Base-by-base conservation (phyloP, 2,113 vertebrate species). In the Prionailurus bengalensis region DNA sequence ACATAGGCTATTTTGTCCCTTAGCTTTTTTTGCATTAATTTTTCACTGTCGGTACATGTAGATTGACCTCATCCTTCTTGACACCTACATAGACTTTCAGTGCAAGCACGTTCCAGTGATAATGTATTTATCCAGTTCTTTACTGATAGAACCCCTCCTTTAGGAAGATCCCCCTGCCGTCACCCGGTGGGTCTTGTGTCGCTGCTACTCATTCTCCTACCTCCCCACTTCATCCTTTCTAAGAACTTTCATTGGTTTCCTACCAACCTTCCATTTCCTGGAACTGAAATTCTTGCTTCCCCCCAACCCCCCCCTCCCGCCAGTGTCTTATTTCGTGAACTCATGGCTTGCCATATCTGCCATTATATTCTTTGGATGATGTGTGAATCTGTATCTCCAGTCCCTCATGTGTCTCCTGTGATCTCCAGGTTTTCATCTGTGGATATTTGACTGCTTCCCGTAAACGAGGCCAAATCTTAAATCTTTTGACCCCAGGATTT, bases 221-320 rank as follows among this genome's bases (percentile, higher is more conserved):
- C 39, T 51, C 42, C 27, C n/a, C 63, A 78, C 73, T 93, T 95
- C 85, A 36, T 79, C 33, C 27, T 92, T 93, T 78, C 53, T 45
- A 95, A 89, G 82, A 33, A 48, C 29, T 71, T 93, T 95, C 36
- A 83, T 61, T 89, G 27, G 66, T 89, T 96, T 88, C 55, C 65
- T 48, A 29, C 76, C 73, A 93, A 63, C 16, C 8, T 55, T 82
- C 45, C 82, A 51, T 71, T 87, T 96, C 36, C 76, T 90, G 65
- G 31, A 94, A 87, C 36, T 94, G 42, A 94, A 63, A 53, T 95
- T 83, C 58, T 79, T 88, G 31, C n/a, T 31, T 36, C 7, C 12
- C 11, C 9, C 14, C 70, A 25, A 25, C 19, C 45, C 13, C 7
- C 13, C 12, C 25, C 15, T 2, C 17, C 12, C 84, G 33, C 33